Base-by-base conservation (phyloP, 2,113 vertebrate species). In the Amazona guildingii region DNA sequence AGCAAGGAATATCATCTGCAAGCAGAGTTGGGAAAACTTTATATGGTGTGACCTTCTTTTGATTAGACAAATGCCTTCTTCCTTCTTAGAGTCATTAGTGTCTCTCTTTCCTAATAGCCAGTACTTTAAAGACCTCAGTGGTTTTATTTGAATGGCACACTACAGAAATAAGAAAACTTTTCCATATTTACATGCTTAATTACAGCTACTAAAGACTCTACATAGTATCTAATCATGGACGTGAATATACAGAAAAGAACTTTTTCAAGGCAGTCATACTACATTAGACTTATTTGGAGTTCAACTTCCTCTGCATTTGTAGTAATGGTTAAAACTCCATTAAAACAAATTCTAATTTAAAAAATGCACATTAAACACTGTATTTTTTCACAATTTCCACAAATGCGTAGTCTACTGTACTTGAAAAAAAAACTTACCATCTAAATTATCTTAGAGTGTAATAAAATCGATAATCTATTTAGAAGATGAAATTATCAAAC, bases 131-230 rank as follows among this genome's bases (percentile, higher is more conserved):
- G 4, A 29, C 20, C 37, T 89, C 12, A 69, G 2, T 72, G 27
- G 46, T 16, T 87, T 86, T 37, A 94, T 51, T 49, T 39, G 33
- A 82, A 76, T 14, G 55, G 52, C 31, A 59, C 16, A 7, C 49
- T 28, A 78, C 27, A 90, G 35, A 87, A 95, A 27, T 31, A 84
- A 79, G n/a, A 87, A 94, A 82, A 79, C 13, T 72, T 43, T 55
- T 74, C 37, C 20, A 3, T 35, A 69, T 39, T 87, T 86, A 54
- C 37, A n/a, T 9, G 7, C 41, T 84, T 93, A 52, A 59, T 64
- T 83, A 75, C 31, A 63, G 17, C 17, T 49, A 80, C 39, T 82
- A 39, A 70, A 57, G 52, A 75, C 13, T 37, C 21, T 52, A 49
- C 3, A 2, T 24, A 54, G 29, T 44, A 61, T 8, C 43, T 61